Base-by-base conservation (phyloP, 1,140 invertebrate genomes). In the Cardiocondyla obscurior region DNA sequence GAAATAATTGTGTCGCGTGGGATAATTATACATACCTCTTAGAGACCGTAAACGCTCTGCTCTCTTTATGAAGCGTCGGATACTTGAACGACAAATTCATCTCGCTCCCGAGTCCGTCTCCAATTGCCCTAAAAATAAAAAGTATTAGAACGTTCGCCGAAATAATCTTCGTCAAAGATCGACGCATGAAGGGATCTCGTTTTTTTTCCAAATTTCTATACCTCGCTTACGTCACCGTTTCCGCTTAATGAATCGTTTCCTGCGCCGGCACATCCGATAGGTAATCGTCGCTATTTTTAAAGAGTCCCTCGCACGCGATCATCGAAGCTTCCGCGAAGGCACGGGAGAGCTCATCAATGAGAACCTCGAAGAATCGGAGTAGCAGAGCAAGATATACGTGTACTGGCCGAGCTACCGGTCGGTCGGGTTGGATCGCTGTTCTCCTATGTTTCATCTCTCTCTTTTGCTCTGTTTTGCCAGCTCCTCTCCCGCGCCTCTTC, bases 371-470 rank as follows among this genome's bases (percentile, higher is more conserved):
- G 90, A 91, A 90, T 90, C 90, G 85, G 89, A 88, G 89, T 88
- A 90, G 85, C 90, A 83, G 87, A 92, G 91, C 90, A 92, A 91
- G 90, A 92, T 91, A 92, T 92, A 92, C 85, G 87, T 87, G 83
- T 77, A 77, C 90, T 86, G 81, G 87, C 86, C 86, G 88, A 62
- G 91, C 92, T 93, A 93, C 92, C 92, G 92, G 91, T 92, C 91
- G 91, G 90, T 92, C 90, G 90, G 90, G 92, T 93, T 91, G 91
- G 91, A 90, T 92, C 91, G 90, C 91, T 91, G 90, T 93, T 92
- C 87, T 90, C 88, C 84, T 86, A 79, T 88, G 77, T 90, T 91
- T 88, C 87, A 73, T 91, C 90, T 89, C 86, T 89, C 74, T 82
- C 83, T 91, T 91, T 92, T 88, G 57, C 53, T 91, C 88, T 79